Evolutionary conservation across 2,113 vertebrate genomes (phyloP), one percentile per base, ranked within the genome.

Genomic region (Alosa alosa): DNA sequence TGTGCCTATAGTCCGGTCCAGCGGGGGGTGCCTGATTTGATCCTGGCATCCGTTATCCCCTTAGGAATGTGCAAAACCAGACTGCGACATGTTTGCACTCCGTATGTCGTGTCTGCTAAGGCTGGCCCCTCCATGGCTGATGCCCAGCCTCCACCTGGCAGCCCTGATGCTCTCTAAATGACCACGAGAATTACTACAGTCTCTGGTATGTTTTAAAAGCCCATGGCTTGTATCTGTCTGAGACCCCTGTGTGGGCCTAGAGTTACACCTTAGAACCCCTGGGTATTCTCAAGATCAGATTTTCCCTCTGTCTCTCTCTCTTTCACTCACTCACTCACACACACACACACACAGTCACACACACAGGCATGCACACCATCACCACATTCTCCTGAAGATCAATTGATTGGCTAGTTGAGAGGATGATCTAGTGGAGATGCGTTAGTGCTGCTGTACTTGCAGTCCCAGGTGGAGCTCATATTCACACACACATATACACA

Each of bases 81-180:
- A 92, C 89, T 36, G 88, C 83, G 81, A 36, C 92, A 87, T 89
- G 88, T 87, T 84, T 83, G 81, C 83, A 81, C 81, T 88, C 90
- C 84, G 11, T 92, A 88, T 90, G 89, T 84, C 49, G 22, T 31
- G 31, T 31, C 52, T 57, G 52, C 52, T 18, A 18, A 17, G 3
- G 13, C 52, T 57, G 55, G 11, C 3, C 17, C 52, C 52, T 57
- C 17, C 17, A 20, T 57, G 52, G 52, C 52, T 57, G 52, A 18
- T 20, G 6, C 52, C 52, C 22, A 64, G 57, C 22, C 57, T n/a
- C 57, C 52, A 55, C 15, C 52, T 13, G 15, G 52, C 52, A 55
- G 52, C 15, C 13, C 52, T 1, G 15, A 18, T 4, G 52, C 15
- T 4, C 52, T 55, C 11, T 13, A 55, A 17, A 55, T 55, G 52